Evolutionary conservation across 2,888 invertebrate genomes (phyloP).

Genomic region (Nomada fucata): DNA sequence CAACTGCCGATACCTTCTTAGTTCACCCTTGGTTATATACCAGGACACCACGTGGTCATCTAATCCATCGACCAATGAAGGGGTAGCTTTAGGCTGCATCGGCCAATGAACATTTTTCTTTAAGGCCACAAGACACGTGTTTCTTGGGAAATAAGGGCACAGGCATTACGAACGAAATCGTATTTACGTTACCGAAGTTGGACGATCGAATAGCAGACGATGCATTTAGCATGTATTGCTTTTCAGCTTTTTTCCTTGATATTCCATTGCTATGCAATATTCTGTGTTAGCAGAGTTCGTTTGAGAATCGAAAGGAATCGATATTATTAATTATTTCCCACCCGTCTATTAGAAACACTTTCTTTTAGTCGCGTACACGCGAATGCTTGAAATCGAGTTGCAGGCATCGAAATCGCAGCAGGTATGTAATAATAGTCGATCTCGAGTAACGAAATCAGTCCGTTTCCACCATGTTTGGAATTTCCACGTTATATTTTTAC

Average conservation of each 20-base stretch:
- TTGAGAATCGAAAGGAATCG: background rate
- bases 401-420: no score
- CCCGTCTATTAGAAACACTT: background rate
- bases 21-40: slow-evolving; percentile 82
- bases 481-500: slow-evolving; percentile 38
- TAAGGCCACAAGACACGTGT: slow-evolving; percentile 77
- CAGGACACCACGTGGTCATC: slow-evolving; percentile 82
- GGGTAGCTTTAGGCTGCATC: slow-evolving; percentile 63
- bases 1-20: slow-evolving; percentile 81
- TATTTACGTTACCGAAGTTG: slow-evolving; percentile 71
- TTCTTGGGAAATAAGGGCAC: slow-evolving; percentile 80
- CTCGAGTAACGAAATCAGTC: background rate
- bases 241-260: slow-evolving; percentile 9
- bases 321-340: no score
- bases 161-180: slow-evolving; percentile 75
- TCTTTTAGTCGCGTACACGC: background rate
- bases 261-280: background rate
- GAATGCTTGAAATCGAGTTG: no score
- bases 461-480: slow-evolving; percentile 13
- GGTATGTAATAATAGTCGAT: background rate
- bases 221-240: slow-evolving; percentile 35
- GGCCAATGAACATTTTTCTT: slow-evolving; percentile 75
- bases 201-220: slow-evolving; percentile 67
- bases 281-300: background rate
- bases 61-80: slow-evolving; percentile 81